These are phyloP conservation scores for Caenorhabditis doughertyi DNA, from an alignment of 2,888 invertebrate species.

Conservation along the genomic window DNA sequence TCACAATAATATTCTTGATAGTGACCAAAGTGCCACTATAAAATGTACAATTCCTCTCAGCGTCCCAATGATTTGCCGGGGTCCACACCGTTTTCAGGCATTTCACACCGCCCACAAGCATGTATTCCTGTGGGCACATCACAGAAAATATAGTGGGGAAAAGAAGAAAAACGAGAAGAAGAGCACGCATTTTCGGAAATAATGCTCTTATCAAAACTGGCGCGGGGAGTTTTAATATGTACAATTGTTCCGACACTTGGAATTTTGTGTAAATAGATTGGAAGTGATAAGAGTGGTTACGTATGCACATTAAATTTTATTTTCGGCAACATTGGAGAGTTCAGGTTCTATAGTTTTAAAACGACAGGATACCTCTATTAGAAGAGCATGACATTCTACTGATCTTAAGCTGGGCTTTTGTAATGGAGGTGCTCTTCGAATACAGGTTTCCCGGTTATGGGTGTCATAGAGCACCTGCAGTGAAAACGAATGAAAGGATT, in stretches of 20 bases:
- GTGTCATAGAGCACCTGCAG: no score
- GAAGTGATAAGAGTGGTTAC: neutral
- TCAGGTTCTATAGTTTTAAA: no score
- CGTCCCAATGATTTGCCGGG: neutral
- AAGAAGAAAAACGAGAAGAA: neutral
- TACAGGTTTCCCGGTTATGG: no score
- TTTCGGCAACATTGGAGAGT: neutral
- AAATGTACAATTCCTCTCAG: neutral
- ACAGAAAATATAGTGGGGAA: neutral
- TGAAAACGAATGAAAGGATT: no score
- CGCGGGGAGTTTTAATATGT: no score
- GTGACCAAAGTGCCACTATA: constrained; percentile 22
- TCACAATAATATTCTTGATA: constrained; percentile 24
- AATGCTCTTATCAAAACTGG: neutral
- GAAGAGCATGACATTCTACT: no score
- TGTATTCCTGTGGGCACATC: constrained; percentile 1
- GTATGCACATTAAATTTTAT: no score
- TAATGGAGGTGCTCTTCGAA: no score
- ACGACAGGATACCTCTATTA: no score
- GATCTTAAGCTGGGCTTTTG: no score
- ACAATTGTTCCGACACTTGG: neutral
- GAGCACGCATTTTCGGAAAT: neutral
- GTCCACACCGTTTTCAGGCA: constrained; percentile 3
- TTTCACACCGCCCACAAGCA: constrained; percentile 4
- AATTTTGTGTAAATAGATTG: neutral